Percentiles rank a stretch among this genome's conserved stretches.
phyloP scores from a whole-genome alignment of 2,113 vertebrate genomes.

The Tursiops truncatus region DNA sequence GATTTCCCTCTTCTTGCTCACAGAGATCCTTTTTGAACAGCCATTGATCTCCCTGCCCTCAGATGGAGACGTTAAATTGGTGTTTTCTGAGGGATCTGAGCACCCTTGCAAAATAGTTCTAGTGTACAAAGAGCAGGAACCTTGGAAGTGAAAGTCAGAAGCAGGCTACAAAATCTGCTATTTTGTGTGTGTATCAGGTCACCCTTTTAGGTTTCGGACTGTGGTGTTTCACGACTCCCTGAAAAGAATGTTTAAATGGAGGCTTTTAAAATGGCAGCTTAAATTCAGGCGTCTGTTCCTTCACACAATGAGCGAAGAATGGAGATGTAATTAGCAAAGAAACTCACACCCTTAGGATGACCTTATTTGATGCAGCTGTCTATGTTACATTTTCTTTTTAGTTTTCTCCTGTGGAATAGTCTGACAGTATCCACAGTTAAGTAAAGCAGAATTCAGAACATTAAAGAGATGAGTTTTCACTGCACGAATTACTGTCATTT shows the following conservation, averaged over 20 bases:
- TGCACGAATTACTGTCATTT: constrained; percentile 21
- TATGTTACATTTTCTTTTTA: constrained; percentile 57
- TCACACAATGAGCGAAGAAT: constrained; percentile 48
- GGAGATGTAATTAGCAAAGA: constrained; percentile 55
- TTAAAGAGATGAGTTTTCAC: constrained; percentile 39
- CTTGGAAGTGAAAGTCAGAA: background rate
- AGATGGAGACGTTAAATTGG: background rate
- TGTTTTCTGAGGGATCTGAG: background rate
- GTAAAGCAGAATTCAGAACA: constrained; percentile 42
- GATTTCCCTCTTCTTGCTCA: background rate
- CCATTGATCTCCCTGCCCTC: background rate
- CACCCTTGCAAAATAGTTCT: background rate
- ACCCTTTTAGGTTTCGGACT: constrained; percentile 28
- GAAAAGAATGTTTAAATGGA: constrained; percentile 45
- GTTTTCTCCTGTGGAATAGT: constrained; percentile 48
- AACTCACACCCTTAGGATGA: constrained; percentile 44
- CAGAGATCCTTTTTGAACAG: background rate
- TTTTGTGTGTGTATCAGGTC: background rate
- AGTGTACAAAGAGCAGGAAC: background rate
- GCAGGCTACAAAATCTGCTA: background rate
- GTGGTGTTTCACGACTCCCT: background rate
- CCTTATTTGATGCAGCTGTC: constrained; percentile 35
- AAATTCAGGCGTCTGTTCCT: constrained; percentile 54
- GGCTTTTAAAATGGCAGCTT: constrained; percentile 26
- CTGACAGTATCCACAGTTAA: constrained; percentile 53